Conservation (phyloP, 2,888 invertebrate genomes). For the Terebella lapidaria region DNA sequence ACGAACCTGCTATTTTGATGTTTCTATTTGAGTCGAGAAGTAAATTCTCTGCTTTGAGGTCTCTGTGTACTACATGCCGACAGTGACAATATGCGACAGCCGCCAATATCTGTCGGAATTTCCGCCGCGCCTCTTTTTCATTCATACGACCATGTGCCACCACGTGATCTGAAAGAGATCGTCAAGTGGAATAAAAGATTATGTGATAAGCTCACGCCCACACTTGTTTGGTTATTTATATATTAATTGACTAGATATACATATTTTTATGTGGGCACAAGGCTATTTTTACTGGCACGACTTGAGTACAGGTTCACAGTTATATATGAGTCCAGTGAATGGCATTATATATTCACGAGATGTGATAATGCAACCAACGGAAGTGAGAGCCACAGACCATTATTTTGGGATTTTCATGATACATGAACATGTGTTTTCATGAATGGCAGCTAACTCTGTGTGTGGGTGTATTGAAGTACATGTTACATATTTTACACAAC, state of each 20-base stretch:
- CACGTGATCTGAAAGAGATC: conserved; percentile 51
- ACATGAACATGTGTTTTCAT: too few species aligned
- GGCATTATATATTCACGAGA: too few species aligned
- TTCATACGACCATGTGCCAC: conserved; percentile 81
- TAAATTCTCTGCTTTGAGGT: conserved; percentile 84
- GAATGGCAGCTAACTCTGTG: too few species aligned
- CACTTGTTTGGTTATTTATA: not conserved
- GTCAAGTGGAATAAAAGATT: conserved; percentile 7
- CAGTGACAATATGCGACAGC: conserved; percentile 94
- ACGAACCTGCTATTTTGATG: conserved; percentile 73
- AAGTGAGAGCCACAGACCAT: too few species aligned
- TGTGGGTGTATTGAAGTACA: too few species aligned
- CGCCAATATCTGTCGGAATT: conserved; percentile 94
- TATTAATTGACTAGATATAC: not conserved
- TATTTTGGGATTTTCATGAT: too few species aligned
- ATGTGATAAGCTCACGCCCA: too few species aligned
- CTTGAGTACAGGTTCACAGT: too few species aligned
- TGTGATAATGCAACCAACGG: too few species aligned
- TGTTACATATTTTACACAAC: too few species aligned
- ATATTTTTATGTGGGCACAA: not conserved
- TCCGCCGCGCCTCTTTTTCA: conserved; percentile 84
- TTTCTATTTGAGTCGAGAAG: conserved; percentile 88
- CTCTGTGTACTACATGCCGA: conserved; percentile 80
- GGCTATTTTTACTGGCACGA: not conserved
- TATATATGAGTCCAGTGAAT: too few species aligned